Evolutionary conservation across 2,113 vertebrate genomes (phyloP).

Genomic region (Ancistrus triradiatus): DNA sequence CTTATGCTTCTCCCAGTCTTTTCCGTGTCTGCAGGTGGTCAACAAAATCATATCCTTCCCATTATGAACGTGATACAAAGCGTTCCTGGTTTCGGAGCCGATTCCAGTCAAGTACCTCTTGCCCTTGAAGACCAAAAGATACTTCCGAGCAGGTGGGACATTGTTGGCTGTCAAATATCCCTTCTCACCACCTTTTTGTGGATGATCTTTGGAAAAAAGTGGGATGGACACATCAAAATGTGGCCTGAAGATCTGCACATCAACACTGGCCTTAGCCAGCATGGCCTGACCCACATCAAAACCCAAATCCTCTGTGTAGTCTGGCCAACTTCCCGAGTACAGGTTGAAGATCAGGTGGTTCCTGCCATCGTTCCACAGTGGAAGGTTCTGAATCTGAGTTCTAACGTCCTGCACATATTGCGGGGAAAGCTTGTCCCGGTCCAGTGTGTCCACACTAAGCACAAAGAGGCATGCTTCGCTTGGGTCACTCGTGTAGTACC

Average conservation of each 20-base stretch:
- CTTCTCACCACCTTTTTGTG: slow-evolving; percentile 61
- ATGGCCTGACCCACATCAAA: slow-evolving; percentile 76
- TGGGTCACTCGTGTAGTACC: slow-evolving; percentile 68
- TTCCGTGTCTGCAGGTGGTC: slow-evolving; percentile 77
- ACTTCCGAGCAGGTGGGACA: slow-evolving; percentile 66
- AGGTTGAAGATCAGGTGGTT: slow-evolving; percentile 78
- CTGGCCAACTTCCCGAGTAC: slow-evolving; percentile 76
- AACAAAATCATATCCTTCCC: slow-evolving; percentile 72
- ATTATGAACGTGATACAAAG: slow-evolving; percentile 76
- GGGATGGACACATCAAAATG: slow-evolving; percentile 75
- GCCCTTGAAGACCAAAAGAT: slow-evolving; percentile 76
- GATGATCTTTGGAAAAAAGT: slow-evolving; percentile 75
- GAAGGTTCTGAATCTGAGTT: slow-evolving; percentile 67
- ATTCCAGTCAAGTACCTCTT: slow-evolving; percentile 77
- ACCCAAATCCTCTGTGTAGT: slow-evolving; percentile 76
- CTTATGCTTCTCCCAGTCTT: slow-evolving; percentile 78
- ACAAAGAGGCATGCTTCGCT: slow-evolving; percentile 68
- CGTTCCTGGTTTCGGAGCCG: slow-evolving; percentile 76
- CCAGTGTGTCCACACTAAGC: slow-evolving; percentile 71
- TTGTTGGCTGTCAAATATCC: slow-evolving; percentile 61
- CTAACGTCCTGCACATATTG: slow-evolving; percentile 69
- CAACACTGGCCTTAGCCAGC: slow-evolving; percentile 72
- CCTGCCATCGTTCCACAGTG: slow-evolving; percentile 71
- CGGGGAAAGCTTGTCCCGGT: slow-evolving; percentile 71
- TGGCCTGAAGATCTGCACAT: slow-evolving; percentile 69